phyloP scores from a whole-genome alignment of 1,140 invertebrate species.

The Hycleus phaleratus region DNA sequence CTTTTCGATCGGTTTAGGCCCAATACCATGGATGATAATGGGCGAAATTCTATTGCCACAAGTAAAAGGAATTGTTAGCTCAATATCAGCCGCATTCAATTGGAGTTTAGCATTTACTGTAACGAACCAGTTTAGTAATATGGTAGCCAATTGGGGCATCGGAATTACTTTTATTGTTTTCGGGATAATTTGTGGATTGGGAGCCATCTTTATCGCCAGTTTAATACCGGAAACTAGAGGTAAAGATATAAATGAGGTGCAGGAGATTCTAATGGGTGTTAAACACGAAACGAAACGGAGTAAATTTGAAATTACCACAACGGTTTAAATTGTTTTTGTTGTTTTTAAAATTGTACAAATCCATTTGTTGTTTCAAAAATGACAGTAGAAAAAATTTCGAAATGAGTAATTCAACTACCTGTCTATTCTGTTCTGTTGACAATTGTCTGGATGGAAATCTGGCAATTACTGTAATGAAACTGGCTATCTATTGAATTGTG shows the following conservation, averaged over 20 bases:
- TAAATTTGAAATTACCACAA: conserved; percentile 29
- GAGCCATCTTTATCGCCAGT: conserved; percentile 45
- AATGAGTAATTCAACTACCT: too few species aligned
- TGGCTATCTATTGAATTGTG: too few species aligned
- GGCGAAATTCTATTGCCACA: conserved; percentile 43
- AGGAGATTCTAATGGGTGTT: conserved; percentile 33
- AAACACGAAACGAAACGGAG: too few species aligned
- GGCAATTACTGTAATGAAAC: too few species aligned
- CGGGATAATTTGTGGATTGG: conserved; percentile 44
- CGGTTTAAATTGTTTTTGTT: neutral
- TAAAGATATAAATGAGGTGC: conserved; percentile 49
- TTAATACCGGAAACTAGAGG: conserved; percentile 55
- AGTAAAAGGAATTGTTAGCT: conserved; percentile 45
- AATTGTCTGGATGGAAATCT: too few species aligned
- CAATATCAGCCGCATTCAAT: conserved; percentile 44
- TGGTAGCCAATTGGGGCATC: conserved; percentile 42
- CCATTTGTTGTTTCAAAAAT: neutral
- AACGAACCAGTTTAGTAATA: conserved; percentile 44
- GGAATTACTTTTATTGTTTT: conserved; percentile 50
- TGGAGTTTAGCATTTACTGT: conserved; percentile 51
- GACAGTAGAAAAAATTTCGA: too few species aligned
- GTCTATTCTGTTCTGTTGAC: too few species aligned
- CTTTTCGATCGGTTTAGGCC: conserved; percentile 55
- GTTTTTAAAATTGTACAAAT: neutral
- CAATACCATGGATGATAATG: conserved; percentile 45